Base-by-base conservation (phyloP, 2,113 vertebrate genomes). In the Empidonax alnorum region DNA sequence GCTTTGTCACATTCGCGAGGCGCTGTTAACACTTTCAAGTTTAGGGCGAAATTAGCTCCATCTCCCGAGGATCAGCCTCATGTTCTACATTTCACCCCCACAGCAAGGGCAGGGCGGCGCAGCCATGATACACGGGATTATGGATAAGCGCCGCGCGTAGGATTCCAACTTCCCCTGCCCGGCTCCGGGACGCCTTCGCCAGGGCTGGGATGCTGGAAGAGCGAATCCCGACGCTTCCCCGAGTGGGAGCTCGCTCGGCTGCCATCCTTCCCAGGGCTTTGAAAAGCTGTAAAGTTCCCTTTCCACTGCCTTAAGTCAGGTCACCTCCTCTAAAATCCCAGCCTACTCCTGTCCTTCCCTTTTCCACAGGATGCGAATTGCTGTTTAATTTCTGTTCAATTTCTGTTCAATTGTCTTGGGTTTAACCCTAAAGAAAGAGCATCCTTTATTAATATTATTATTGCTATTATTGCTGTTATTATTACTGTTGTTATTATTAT, bases 1-100 rank as follows among this genome's bases (percentile, higher is more conserved):
- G 99, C 99, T 99, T 98, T 99, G 99, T 99, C 99, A 99, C 98
- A 99, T 98, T 99, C 98, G 98, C 98, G 98, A 98, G 98, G 98
- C 97, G 99, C 93, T 98, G 98, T 99, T 99, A 99, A 99, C 99
- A 98, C 99, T 98, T 98, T 98, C 89, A 85, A 93, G 97, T 96
- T 96, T 93, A 96, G 88, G 97, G 95, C 89, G 80, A 96, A 98
- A 97, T 97, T 97, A 97, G 97, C 75, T 95, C 82, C 94, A 90
- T 97, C 82, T 95, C 90, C 91, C 97, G 93, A 82, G 89, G 94
- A 96, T 97, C 71, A 95, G 84, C 94, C 88, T 93, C 96, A 80
- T 80, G 93, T 84, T 97, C 93, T 94, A 90, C 86, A 90, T 93
- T 96, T 94, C 84, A 93, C 74, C 90, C 94, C 93, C 91, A 72